phyloP scores from a whole-genome alignment of 1,140 invertebrate genomes.

The Drosophila fuyamai region DNA sequence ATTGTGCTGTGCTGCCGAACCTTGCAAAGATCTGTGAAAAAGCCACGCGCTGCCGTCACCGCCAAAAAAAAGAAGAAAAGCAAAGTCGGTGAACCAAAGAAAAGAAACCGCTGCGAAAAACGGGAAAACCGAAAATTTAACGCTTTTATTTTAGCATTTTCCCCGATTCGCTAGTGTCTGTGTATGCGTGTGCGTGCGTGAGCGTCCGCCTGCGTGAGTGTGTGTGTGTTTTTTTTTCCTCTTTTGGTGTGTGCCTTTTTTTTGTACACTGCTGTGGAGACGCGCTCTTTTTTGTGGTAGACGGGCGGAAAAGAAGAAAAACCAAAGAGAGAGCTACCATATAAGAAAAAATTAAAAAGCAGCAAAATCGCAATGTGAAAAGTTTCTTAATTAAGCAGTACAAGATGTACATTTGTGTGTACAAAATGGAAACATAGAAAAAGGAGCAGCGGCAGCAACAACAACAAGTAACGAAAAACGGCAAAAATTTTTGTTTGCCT shows the following conservation, averaged over 20 bases:
- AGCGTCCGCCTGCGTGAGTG: constrained; percentile 4
- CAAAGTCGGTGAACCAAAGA: not conserved
- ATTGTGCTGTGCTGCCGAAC: too few species aligned
- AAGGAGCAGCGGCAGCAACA: constrained; percentile 14
- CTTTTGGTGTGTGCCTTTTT: constrained; percentile 10
- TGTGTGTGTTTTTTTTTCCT: constrained; percentile 4
- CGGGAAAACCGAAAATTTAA: constrained; percentile 1
- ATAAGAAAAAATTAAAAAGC: not conserved
- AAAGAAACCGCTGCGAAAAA: not conserved
- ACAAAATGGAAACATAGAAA: constrained; percentile 6
- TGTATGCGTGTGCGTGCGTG: constrained; percentile 7
- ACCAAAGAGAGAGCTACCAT: not conserved
- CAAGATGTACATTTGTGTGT: not conserved
- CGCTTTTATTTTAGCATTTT: constrained; percentile 5
- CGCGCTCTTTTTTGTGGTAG: constrained; percentile 12
- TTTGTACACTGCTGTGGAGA: constrained; percentile 11
- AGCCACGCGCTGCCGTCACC: too few species aligned
- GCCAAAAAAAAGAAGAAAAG: too few species aligned
- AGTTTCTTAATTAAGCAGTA: not conserved
- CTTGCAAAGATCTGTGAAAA: too few species aligned
- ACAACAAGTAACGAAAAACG: constrained; percentile 34
- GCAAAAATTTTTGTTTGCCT: constrained; percentile 39
- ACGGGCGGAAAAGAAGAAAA: constrained; percentile 7
- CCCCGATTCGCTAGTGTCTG: constrained; percentile 3
- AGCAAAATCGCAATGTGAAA: not conserved